A percentile compares a stretch with the other conserved stretches of the same genome.
Conservation (phyloP, 2,113 vertebrate species). For the Peucedramus taeniatus region DNA sequence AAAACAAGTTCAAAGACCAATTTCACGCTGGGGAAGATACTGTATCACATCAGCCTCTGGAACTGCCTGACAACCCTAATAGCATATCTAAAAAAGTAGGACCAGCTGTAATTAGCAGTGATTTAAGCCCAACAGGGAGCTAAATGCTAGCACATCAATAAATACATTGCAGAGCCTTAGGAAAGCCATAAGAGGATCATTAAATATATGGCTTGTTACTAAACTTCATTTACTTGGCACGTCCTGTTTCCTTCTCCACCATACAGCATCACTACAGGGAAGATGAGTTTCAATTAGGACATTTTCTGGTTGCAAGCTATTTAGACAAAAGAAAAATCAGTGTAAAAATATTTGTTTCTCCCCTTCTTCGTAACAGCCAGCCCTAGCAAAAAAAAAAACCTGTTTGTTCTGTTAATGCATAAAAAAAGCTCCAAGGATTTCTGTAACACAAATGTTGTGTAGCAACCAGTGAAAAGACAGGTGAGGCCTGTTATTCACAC, state of each 20-base stretch:
- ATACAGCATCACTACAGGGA: neutral
- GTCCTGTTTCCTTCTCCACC: neutral
- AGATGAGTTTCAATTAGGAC: neutral
- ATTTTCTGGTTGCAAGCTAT: neutral
- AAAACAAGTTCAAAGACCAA: neutral
- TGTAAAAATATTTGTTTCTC: neutral
- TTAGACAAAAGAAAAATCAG: neutral
- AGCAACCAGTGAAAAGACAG: neutral
- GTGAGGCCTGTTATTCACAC: neutral
- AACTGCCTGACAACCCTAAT: neutral
- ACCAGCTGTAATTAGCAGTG: constrained; percentile 4
- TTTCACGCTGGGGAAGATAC: neutral
- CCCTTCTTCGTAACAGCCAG: neutral
- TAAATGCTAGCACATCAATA: neutral
- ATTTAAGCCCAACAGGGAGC: constrained; percentile 16
- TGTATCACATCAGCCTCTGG: neutral
- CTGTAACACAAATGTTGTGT: neutral
- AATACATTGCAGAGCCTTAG: neutral
- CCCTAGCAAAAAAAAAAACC: neutral
- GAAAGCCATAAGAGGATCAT: neutral
- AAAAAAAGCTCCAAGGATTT: neutral
- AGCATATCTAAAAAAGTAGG: neutral
- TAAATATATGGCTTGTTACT: neutral
- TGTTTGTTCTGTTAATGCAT: neutral
- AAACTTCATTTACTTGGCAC: neutral